Base-by-base conservation (phyloP, 2,113 vertebrate species). In the Circaetus gallicus region DNA sequence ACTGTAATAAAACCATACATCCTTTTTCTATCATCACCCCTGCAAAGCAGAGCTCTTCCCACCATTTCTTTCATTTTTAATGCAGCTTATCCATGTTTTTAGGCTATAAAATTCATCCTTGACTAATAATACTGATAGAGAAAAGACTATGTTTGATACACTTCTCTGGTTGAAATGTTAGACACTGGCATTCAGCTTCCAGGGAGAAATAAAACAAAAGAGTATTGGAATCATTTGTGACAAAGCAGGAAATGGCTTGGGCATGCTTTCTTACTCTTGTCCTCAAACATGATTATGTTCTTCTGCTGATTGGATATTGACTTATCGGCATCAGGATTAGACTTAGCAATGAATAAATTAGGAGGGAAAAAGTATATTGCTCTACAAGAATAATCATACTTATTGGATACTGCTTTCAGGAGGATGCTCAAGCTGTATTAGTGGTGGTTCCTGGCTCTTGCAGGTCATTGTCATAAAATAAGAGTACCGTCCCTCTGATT, bases 221-320 rank as follows among this genome's bases (percentile, higher is more conserved):
- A 6, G 15, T 58, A 17, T 43, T 82, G 49, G 50, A 96, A 86
- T 94, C 50, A 86, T 80, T 95, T 93, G 34, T 92, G 86, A 93
- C 82, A 97, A 96, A 95, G 62, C 92, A 95, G 86, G 81, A 97
- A 95, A 96, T 96, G 92, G 58, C 67, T 91, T 87, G 56, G 92
- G n/a, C 69, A 63, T 70, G 73, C 86, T 94, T 96, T 89, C 58
- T 49, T 95, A 62, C 63, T 94, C 80, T 91, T 77, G 55, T 86
- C 82, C 90, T 93, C 67, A 87, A 85, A 93, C 34, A 82, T 67
- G 86, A 92, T 72, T 95, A 82, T 91, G 31, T 90, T 95, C 34
- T 88, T 90, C 9, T 93, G 31, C 53, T 93, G 82, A 84, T 77
- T 93, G 74, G 63, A 45, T 91, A 83, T 74, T 84, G 85, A 84